Conservation (phyloP, 2,797 vertebrate genomes). For the Garrulus glandarius region DNA sequence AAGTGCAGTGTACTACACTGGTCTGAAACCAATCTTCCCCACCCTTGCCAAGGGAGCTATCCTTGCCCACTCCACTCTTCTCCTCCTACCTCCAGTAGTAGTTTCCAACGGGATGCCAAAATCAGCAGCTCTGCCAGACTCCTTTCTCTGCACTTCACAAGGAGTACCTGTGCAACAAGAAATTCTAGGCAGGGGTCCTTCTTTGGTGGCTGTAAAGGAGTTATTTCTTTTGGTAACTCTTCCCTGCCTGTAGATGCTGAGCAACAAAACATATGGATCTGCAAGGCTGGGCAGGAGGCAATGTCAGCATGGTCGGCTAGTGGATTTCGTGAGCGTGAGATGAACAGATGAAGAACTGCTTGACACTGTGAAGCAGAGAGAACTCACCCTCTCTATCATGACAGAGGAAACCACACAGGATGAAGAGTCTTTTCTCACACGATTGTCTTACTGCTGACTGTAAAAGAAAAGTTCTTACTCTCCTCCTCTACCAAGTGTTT, state of each 20-base stretch:
- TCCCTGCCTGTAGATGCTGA: neutral
- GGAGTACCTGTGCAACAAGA: neutral
- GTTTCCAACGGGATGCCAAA: neutral
- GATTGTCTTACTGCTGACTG: neutral
- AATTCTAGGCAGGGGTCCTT: neutral
- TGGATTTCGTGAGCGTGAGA: neutral
- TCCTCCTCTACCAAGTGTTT: neutral
- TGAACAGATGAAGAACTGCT: neutral
- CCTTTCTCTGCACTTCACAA: neutral
- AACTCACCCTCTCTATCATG: neutral
- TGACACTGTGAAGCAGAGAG: neutral
- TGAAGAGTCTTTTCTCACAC: neutral
- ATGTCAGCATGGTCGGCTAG: neutral
- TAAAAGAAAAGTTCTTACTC: neutral
- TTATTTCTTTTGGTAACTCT: neutral
- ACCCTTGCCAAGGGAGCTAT: neutral
- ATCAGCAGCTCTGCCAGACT: neutral
- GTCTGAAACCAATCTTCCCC: neutral
- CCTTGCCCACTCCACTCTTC: fast-evolving
- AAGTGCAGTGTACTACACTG: neutral
- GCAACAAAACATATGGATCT: neutral
- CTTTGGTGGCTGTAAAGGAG: neutral
- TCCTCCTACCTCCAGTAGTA: neutral
- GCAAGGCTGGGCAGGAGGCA: neutral
- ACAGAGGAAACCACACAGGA: neutral